Evolutionary conservation across 2,888 invertebrate species (phyloP).

Genomic region (Harpalus rufipes): DNA sequence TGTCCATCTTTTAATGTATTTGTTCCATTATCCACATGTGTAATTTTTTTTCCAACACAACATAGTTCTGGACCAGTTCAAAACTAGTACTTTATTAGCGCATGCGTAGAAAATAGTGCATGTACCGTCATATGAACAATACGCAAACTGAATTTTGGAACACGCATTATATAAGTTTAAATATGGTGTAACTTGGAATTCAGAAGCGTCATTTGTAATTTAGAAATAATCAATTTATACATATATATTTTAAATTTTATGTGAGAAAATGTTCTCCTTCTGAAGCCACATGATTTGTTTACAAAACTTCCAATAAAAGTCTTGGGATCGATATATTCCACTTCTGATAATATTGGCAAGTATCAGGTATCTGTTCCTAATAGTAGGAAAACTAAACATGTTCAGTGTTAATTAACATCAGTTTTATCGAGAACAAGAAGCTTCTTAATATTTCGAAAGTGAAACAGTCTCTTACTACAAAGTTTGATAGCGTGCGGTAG

Average conservation of each 20-base stretch:
- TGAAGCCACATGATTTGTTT: not conserved
- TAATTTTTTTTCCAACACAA: too few relatives aligned
- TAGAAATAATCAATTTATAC: too few relatives aligned
- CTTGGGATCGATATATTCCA: not conserved
- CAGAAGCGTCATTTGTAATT: too few relatives aligned
- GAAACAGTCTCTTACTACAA: slow-evolving; percentile 28
- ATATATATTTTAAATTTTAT: not conserved
- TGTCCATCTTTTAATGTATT: too few relatives aligned
- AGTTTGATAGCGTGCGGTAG: slow-evolving; percentile 9
- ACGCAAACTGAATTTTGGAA: too few relatives aligned
- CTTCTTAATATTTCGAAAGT: slow-evolving; percentile 45
- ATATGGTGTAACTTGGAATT: too few relatives aligned
- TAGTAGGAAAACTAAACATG: slow-evolving; percentile 26
- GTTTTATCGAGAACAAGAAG: slow-evolving; percentile 30
- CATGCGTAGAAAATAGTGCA: too few relatives aligned
- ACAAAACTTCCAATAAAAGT: not conserved
- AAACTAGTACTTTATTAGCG: too few relatives aligned
- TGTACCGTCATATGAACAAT: too few relatives aligned
- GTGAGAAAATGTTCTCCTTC: not conserved
- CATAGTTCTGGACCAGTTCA: too few relatives aligned
- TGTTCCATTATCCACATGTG: too few relatives aligned
- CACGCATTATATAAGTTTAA: too few relatives aligned
- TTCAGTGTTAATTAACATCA: slow-evolving; percentile 41
- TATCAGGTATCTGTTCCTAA: slow-evolving; percentile 1
- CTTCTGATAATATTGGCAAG: not conserved